These are phyloP conservation scores for Anoura caudifer DNA, from an alignment of 2,113 vertebrate species.

Conservation along the genomic window DNA sequence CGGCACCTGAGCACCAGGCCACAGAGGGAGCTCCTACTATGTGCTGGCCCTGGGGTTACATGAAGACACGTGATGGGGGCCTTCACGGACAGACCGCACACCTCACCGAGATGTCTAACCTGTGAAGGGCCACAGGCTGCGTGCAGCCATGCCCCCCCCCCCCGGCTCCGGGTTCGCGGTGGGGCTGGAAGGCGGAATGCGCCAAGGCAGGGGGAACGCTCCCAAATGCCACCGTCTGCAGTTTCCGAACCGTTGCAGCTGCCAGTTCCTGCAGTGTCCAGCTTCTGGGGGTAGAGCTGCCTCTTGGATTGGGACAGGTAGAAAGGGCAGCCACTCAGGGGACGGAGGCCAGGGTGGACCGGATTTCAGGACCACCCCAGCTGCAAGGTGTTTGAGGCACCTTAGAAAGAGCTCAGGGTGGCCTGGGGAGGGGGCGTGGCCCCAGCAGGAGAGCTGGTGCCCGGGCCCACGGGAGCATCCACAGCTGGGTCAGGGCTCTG, in stretches of 20 bases:
- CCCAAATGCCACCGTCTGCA: slow-evolving; percentile 49
- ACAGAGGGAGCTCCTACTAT: not conserved
- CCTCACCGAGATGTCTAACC: not conserved
- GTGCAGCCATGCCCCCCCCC: not conserved
- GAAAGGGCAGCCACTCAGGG: not conserved
- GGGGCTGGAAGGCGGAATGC: not conserved
- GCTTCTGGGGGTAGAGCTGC: not conserved
- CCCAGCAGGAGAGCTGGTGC: not conserved
- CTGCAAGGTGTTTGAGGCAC: not conserved
- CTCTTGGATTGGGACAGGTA: not conserved
- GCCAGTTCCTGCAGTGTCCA: slow-evolving; percentile 30
- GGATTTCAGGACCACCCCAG: not conserved
- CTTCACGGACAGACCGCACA: not conserved
- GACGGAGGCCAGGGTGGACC: not conserved
- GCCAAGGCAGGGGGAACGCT: slow-evolving; percentile 53
- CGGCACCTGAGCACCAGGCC: not conserved
- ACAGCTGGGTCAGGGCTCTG: not conserved
- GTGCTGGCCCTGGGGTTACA: not conserved
- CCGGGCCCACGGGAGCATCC: accelerated
- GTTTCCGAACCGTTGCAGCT: slow-evolving; percentile 37
- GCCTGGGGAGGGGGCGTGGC: not conserved
- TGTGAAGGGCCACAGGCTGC: not conserved
- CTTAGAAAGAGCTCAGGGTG: not conserved
- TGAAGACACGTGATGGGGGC: not conserved
- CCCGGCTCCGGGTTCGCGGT: not conserved